Conservation (phyloP, 2,888 invertebrate genomes). For the Pristionchus fissidentatus region DNA sequence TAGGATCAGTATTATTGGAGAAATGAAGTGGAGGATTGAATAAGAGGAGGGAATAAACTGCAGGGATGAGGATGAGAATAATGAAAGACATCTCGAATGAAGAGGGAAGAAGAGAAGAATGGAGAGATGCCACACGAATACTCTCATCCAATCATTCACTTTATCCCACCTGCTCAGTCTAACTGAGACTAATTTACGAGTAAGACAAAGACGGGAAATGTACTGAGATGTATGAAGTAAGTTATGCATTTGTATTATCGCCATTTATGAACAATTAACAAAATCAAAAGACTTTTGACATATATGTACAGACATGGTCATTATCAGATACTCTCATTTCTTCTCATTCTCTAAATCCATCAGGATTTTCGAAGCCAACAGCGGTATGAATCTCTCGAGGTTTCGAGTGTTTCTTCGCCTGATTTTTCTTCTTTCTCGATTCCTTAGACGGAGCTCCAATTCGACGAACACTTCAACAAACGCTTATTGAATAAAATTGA, state of each 20-base stretch:
- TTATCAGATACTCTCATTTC: background rate
- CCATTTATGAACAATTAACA: no score
- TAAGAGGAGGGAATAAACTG: background rate
- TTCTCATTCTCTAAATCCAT: constrained; percentile 9
- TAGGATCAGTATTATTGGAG: background rate
- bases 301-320: constrained; percentile 25
- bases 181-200: no score
- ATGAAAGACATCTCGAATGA: background rate
- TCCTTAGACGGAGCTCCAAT: background rate
- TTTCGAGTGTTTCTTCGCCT: background rate
- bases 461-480: constrained; percentile 32
- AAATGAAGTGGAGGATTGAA: background rate
- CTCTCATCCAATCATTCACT: background rate
- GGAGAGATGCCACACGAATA: background rate
- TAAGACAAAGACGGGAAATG: no score
- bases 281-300: no score
- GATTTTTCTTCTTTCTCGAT: background rate
- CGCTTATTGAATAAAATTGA: background rate
- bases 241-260: no score
- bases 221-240: no score
- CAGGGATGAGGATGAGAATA: background rate
- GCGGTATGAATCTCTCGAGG: background rate
- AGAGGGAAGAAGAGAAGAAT: background rate
- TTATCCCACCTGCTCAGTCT: no score
- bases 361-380: background rate